Base-by-base conservation (phyloP, 2,888 invertebrate species). In the Ganaspis brasiliensis region DNA sequence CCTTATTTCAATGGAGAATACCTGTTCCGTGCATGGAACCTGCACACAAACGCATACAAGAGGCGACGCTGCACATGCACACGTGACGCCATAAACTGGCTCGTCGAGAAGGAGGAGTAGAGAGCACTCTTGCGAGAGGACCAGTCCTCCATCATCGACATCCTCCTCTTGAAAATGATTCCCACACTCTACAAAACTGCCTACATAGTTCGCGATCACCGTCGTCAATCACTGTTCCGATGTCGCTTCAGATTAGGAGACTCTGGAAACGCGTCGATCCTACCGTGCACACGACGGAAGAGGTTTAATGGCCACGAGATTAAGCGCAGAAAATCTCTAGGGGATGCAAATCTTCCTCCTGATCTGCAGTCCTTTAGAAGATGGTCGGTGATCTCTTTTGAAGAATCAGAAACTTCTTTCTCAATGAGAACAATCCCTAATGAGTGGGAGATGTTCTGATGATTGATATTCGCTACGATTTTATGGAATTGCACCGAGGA, bases 1-100 rank as follows among this genome's bases (percentile, higher is more conserved):
- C 89, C 88, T 91, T 89, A 90, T 90, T 89, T 87, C 89, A 87
- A 90, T 89, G 89, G 86, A 83, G 87, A 88, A 90, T 90, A 89
- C 89, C 88, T 89, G 89, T 89, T 90, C 84, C 82, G 73, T 84
- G 85, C 85, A 83, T 86, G 85, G 81, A 86, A 84, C 84, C 85
- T 83, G 84, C 85, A 74, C 76, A 79, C 75, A 67, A 59, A 67
- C 74, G 52, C 70, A 67, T 74, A 40, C 78, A 74, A 52, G 16
- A 72, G 73, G 74, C 73, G 81, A 79, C 74, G 77, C 72, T 61
- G 77, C 77, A 78, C 78, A 78, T 76, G 78, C 76, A 77, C 81
- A 56, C 24, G 67, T 67, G 82, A 83, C 79, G 81, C 79, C 73
- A 76, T 75, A 74, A 83, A 83, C 84, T 83, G 78, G 83, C 83